phyloP scores from a whole-genome alignment of 2,797 vertebrate species.

The Lagodon rhomboides region DNA sequence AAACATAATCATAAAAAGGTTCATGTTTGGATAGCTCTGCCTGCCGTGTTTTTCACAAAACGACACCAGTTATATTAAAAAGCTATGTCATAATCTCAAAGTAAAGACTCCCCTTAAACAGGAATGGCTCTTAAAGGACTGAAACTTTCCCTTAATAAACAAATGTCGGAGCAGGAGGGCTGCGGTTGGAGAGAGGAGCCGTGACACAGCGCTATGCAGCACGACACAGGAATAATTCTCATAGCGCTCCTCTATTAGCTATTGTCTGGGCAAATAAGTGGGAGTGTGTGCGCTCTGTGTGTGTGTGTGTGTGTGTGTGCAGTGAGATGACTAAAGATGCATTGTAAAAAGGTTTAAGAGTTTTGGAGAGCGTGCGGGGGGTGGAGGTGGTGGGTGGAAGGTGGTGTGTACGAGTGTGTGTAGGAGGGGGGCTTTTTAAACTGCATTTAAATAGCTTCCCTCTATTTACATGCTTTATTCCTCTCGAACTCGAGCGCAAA shows the following conservation, averaged over 20 bases:
- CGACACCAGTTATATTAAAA: conserved; percentile 76
- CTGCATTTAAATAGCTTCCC: conserved; percentile 47
- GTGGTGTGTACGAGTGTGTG: conserved; percentile 22
- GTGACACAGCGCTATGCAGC: conserved; percentile 64
- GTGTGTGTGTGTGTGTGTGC: conserved; percentile 43
- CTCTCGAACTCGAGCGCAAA: conserved; percentile 22
- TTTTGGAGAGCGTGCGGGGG: conserved; percentile 66
- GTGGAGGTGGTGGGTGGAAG: conserved; percentile 48
- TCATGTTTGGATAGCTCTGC: conserved; percentile 43
- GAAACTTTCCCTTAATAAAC: conserved; percentile 70
- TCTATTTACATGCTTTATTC: conserved; percentile 44
- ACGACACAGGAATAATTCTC: conserved; percentile 64
- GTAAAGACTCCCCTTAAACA: conserved; percentile 62
- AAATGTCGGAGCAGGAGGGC: conserved; percentile 64
- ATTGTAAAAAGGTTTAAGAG: conserved; percentile 68
- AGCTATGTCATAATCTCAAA: conserved; percentile 75
- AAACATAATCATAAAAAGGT: conserved; percentile 63
- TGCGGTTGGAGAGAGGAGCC: conserved; percentile 38
- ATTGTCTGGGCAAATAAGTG: conserved; percentile 74
- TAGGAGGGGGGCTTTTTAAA: conserved; percentile 41
- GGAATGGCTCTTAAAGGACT: conserved; percentile 73
- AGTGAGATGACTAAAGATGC: conserved; percentile 62
- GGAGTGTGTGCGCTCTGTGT: conserved; percentile 43
- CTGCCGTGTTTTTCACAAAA: conserved; percentile 46
- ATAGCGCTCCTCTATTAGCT: conserved; percentile 66